A percentile compares a stretch with the other conserved stretches of the same genome.
Evolutionary conservation across 2,113 vertebrate species (phyloP).

Genomic region (Lepus timidus): DNA sequence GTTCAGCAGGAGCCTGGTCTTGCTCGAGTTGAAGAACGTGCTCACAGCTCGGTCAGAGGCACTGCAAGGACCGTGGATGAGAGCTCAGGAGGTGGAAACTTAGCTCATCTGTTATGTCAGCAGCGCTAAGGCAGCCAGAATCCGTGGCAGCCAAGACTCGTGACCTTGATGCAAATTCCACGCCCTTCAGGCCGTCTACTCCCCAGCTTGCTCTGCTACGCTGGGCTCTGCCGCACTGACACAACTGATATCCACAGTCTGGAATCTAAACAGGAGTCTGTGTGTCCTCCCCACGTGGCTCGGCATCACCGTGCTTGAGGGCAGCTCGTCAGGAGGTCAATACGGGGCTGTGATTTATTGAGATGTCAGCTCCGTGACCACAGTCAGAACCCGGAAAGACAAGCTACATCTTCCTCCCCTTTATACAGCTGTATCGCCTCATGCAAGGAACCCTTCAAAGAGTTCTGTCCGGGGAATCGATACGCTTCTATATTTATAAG

Average conservation of each 20-base stretch:
- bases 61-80: background rate
- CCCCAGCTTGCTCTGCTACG: background rate
- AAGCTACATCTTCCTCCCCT: conserved; percentile 55
- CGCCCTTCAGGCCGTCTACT: background rate
- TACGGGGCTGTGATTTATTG: conserved; percentile 77
- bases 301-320: conserved; percentile 51
- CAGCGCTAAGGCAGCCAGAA: background rate
- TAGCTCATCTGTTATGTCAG: conserved; percentile 59
- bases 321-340: conserved; percentile 70
- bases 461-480: conserved; percentile 81
- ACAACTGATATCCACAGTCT: conserved; percentile 20
- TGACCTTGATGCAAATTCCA: background rate
- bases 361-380: conserved; percentile 71
- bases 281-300: conserved; percentile 52
- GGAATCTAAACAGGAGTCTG: conserved; percentile 62
- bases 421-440: conserved; percentile 61
- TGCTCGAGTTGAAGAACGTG: background rate
- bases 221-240: conserved; percentile 32
- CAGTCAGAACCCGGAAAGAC: conserved; percentile 47
- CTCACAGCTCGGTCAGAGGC: background rate
- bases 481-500: conserved; percentile 86
- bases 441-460: conserved; percentile 80
- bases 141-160: background rate
- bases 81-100: conserved; percentile 45
- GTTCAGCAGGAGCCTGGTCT: background rate